Conservation (phyloP, 2,888 invertebrate species). For the Orchesella flavescens region DNA sequence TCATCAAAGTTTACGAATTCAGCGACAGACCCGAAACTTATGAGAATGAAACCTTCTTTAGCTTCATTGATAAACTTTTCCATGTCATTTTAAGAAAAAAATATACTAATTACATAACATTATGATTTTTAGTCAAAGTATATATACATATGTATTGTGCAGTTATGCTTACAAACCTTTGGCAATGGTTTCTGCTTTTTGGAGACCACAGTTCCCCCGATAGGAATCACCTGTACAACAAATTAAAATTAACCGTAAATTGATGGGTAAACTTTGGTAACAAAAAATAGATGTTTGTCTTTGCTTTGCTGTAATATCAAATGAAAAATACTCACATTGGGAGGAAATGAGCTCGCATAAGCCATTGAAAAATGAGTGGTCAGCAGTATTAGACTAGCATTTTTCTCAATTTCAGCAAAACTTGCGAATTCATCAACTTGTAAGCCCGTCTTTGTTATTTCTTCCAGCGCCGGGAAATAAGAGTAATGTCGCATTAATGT, state of each 20-base stretch:
- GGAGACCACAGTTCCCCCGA: conserved; percentile 32
- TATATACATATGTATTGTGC: too few relatives aligned
- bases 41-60: conserved; percentile 44
- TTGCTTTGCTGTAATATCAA: too few relatives aligned
- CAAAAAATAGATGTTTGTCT: too few relatives aligned
- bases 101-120: too few relatives aligned
- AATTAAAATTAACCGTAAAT: too few relatives aligned
- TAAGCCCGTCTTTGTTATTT: conserved; percentile 50
- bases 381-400: conserved; percentile 58
- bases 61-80: conserved; percentile 27
- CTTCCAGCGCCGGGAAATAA: conserved; percentile 60
- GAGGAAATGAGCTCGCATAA: conserved; percentile 63
- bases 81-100: conserved; percentile 10
- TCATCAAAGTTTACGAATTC: conserved; percentile 45
- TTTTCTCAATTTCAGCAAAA: conserved; percentile 58
- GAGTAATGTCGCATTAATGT: conserved; percentile 19
- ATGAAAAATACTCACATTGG: too few relatives aligned
- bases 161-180: too few relatives aligned
- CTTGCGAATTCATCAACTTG: conserved; percentile 41
- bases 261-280: too few relatives aligned
- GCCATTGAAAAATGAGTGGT: conserved; percentile 65
- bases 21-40: conserved; percentile 54
- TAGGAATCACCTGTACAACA: neutral
- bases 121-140: too few relatives aligned
- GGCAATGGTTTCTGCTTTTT: conserved; percentile 28